phyloP scores from a whole-genome alignment of 2,113 vertebrate species.

The Galeopterus variegatus region DNA sequence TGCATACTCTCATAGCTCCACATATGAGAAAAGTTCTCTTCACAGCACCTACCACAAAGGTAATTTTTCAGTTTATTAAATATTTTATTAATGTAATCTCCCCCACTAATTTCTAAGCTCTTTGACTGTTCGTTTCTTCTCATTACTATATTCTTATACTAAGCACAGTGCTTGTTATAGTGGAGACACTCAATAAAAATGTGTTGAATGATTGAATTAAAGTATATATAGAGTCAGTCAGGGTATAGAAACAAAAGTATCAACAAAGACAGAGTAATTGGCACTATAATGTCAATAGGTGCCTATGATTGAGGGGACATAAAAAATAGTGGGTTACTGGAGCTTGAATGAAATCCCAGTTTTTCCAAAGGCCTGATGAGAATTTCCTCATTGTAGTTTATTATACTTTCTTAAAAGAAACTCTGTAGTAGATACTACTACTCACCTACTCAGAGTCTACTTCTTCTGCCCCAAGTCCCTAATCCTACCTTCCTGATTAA shows the following conservation, averaged over 20 bases:
- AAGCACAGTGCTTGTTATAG: not conserved
- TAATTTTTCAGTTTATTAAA: not conserved
- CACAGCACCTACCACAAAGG: not conserved
- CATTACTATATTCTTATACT: not conserved
- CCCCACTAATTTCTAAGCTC: not conserved
- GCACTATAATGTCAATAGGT: not conserved
- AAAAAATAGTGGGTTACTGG: not conserved
- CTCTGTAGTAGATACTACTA: not conserved
- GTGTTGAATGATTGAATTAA: not conserved
- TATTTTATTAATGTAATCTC: not conserved
- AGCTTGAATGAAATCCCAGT: not conserved
- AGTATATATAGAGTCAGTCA: not conserved
- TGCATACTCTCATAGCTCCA: not conserved
- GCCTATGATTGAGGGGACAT: not conserved
- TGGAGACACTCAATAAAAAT: constrained; percentile 2
- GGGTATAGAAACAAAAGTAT: not conserved
- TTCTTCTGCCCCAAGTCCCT: not conserved
- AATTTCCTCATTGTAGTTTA: not conserved
- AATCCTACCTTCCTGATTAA: not conserved
- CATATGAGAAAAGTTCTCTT: not conserved
- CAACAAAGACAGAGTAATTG: not conserved
- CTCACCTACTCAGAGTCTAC: not conserved
- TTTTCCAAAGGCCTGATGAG: not conserved
- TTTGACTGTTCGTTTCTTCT: not conserved
- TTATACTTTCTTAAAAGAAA: not conserved